Evolutionary conservation across 2,888 invertebrate genomes (phyloP).

Genomic region (Toxonevra muliebris): DNA sequence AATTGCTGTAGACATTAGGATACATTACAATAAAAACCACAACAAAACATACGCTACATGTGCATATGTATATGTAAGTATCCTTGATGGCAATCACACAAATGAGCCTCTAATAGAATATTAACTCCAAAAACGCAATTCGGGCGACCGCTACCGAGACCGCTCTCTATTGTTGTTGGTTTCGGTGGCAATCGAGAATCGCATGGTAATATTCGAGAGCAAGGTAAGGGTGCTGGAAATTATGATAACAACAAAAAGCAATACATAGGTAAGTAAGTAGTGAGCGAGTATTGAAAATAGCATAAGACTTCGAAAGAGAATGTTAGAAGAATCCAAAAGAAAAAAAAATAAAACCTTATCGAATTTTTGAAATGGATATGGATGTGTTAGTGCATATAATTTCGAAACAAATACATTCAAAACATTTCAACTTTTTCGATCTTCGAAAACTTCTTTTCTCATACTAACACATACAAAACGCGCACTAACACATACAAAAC

Average conservation of each 20-base stretch:
- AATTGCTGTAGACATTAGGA: slow-evolving; percentile 45
- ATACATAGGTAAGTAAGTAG: slow-evolving; percentile 8
- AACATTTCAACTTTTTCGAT: slow-evolving; percentile 28
- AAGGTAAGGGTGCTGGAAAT: background rate
- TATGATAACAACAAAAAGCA: slow-evolving; percentile 1
- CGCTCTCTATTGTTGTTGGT: slow-evolving; percentile 27
- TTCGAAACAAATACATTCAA: slow-evolving; percentile 35
- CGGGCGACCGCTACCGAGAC: slow-evolving; percentile 32
- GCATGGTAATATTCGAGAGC: background rate
- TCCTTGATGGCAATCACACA: slow-evolving; percentile 60
- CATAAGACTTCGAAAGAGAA: background rate
- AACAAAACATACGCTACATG: slow-evolving; percentile 18
- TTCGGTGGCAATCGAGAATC: slow-evolving; percentile 21
- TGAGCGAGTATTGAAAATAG: slow-evolving; percentile 8
- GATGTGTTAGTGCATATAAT: slow-evolving; percentile 24
- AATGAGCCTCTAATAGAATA: slow-evolving; percentile 63
- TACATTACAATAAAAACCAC: slow-evolving; percentile 35
- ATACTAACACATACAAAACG: slow-evolving; percentile 19
- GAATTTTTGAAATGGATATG: slow-evolving; percentile 30
- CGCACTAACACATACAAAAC: slow-evolving; percentile 18
- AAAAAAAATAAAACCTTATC: too few relatives aligned
- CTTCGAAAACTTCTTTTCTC: slow-evolving; percentile 48
- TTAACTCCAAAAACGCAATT: slow-evolving; percentile 55
- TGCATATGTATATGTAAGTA: slow-evolving; percentile 37
- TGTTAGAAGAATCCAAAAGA: too few relatives aligned